Conservation (phyloP, 2,113 vertebrate genomes). For the Nematolebias whitei region DNA sequence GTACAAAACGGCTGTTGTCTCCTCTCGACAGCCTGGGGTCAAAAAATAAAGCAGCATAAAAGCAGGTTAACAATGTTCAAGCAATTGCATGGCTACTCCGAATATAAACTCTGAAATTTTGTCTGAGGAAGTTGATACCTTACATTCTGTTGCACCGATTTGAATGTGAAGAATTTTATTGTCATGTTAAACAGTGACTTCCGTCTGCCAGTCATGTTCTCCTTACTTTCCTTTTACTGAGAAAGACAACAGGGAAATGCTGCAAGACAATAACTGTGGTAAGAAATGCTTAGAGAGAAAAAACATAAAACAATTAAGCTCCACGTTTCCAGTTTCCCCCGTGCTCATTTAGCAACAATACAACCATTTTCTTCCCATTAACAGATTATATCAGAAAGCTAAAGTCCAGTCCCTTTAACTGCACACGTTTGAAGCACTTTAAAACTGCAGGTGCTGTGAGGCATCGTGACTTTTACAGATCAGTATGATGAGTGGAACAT, state of each 20-base stretch:
- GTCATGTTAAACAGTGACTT: slow-evolving; percentile 10
- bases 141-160: slow-evolving; percentile 10
- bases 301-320: slow-evolving; percentile 33
- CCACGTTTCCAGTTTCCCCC: slow-evolving; percentile 58
- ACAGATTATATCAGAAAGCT: slow-evolving; percentile 70
- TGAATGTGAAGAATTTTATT: slow-evolving; percentile 15
- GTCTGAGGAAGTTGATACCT: background rate
- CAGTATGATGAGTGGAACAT: slow-evolving; percentile 22
- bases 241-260: slow-evolving; percentile 37
- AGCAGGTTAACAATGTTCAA: no score
- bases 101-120: no score
- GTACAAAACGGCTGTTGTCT: no score
- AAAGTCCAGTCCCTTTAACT: slow-evolving; percentile 39
- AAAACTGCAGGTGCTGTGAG: slow-evolving; percentile 36
- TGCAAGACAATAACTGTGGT: slow-evolving; percentile 40
- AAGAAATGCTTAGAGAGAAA: slow-evolving; percentile 32
- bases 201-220: slow-evolving; percentile 38
- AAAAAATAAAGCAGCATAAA: no score
- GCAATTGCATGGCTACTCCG: no score
- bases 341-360: slow-evolving; percentile 64
- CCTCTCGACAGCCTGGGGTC: no score
- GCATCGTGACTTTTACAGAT: slow-evolving; percentile 28
- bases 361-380: slow-evolving; percentile 70
- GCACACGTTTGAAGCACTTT: slow-evolving; percentile 50
- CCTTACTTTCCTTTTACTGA: slow-evolving; percentile 27